phyloP scores from a whole-genome alignment of 1,140 invertebrate species.

The Neocloeon triangulifer region DNA sequence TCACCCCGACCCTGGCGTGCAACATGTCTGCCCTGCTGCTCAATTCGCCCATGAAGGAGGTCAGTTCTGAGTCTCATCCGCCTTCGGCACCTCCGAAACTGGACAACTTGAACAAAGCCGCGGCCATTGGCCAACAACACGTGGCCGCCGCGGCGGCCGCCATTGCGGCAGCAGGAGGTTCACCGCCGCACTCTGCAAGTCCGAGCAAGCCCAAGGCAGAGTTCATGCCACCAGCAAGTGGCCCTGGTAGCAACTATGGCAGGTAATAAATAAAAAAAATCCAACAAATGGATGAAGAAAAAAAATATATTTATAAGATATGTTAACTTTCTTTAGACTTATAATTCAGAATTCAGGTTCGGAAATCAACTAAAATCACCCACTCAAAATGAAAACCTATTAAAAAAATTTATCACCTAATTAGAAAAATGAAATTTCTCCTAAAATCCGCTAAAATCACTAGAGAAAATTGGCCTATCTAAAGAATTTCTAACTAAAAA shows the following conservation, averaged over 20 bases:
- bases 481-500: too few species aligned
- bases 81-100: conserved; percentile 1
- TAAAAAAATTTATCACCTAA: too few species aligned
- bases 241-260: conserved; percentile 19
- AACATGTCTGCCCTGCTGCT: neutral
- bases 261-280: conserved; percentile 15
- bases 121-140: conserved; percentile 2
- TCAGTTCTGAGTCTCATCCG: neutral
- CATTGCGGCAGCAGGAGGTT: conserved; percentile 8
- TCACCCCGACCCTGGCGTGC: neutral
- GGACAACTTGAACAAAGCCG: neutral
- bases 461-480: too few species aligned
- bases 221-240: conserved; percentile 21
- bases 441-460: too few species aligned
- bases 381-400: too few species aligned
- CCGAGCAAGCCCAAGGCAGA: conserved; percentile 19
- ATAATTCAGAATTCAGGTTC: too few species aligned
- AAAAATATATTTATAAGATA: too few species aligned
- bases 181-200: conserved; percentile 11
- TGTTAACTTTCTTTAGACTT: too few species aligned
- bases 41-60: neutral
- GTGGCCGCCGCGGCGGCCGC: neutral
- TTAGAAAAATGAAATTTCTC: too few species aligned
- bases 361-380: too few species aligned
- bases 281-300: too few species aligned